These are phyloP conservation scores for Alentia gelatinosa DNA, from an alignment of 2,888 invertebrate genomes.

Conservation along the genomic window DNA sequence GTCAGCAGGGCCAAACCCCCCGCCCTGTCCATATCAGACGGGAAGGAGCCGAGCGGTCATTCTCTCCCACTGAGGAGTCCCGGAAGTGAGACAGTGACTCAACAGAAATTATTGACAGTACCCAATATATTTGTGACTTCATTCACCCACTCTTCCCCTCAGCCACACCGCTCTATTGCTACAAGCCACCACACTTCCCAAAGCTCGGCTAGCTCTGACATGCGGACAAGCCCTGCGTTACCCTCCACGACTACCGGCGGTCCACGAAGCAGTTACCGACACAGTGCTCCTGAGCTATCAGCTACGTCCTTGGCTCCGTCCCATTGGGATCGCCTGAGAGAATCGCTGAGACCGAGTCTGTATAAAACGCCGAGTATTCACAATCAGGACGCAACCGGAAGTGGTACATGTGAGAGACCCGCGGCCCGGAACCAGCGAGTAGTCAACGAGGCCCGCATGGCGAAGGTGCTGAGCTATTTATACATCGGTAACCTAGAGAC, in stretches of 20 bases:
- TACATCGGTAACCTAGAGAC: conserved; percentile 81
- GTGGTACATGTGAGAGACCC: neutral
- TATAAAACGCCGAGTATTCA: neutral
- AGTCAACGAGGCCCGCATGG: neutral
- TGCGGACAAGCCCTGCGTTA: neutral
- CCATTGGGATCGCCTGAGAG: neutral
- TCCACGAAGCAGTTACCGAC: conserved; percentile 22
- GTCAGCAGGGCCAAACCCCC: neutral
- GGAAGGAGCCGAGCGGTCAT: neutral
- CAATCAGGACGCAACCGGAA: neutral
- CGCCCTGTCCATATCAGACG: neutral
- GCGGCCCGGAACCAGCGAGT: neutral
- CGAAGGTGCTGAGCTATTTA: conserved; percentile 73
- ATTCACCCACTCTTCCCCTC: conserved; percentile 8
- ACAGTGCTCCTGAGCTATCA: conserved; percentile 51
- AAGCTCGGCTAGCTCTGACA: neutral
- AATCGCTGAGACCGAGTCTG: neutral
- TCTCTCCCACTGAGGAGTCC: neutral
- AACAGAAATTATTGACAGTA: neutral
- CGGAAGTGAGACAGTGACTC: neutral
- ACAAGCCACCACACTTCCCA: neutral
- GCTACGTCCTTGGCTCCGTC: neutral
- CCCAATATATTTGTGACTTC: conserved; percentile 55
- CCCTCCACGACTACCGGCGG: neutral
- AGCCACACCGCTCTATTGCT: neutral